Percentiles rank a stretch among this genome's conserved stretches.
These are phyloP conservation scores for Drosophila subquinaria DNA, from an alignment of 2,888 invertebrate genomes.

Conservation along the genomic window DNA sequence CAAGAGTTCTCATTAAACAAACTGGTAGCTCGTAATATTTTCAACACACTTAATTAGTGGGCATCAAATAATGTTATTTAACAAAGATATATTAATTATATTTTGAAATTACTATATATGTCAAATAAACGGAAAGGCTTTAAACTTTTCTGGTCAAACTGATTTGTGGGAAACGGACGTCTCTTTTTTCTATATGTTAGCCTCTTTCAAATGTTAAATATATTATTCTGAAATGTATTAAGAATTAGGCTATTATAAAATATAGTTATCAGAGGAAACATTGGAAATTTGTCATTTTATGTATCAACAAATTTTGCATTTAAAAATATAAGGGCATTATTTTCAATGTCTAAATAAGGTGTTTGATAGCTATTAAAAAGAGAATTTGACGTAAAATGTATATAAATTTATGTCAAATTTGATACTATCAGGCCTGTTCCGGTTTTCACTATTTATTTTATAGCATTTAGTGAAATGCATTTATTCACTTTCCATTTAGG, in stretches of 20 bases:
- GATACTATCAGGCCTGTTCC: too few species aligned
- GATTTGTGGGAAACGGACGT: background rate
- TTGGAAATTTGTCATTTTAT: too few species aligned
- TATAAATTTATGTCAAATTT: too few species aligned
- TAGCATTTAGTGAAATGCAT: too few species aligned
- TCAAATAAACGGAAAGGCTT: background rate
- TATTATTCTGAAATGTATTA: background rate
- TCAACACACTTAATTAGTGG: conserved; percentile 17
- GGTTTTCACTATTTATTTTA: too few species aligned
- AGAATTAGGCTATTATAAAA: background rate
- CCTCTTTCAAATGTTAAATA: background rate
- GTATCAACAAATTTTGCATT: background rate
- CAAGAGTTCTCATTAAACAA: conserved; percentile 14
- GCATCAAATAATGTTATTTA: conserved; percentile 15
- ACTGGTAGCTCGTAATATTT: conserved; percentile 13
- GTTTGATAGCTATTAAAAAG: too few species aligned
- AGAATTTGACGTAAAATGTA: too few species aligned
- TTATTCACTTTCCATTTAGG: too few species aligned
- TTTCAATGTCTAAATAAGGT: too few species aligned
- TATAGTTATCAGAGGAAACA: too few species aligned
- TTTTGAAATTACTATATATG: conserved; percentile 3
- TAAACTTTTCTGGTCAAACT: background rate
- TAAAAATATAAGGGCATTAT: too few species aligned
- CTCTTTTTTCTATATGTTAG: background rate
- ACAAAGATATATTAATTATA: background rate